Base-by-base conservation (phyloP, 1,140 invertebrate species). In the Contarinia nasturtii region DNA sequence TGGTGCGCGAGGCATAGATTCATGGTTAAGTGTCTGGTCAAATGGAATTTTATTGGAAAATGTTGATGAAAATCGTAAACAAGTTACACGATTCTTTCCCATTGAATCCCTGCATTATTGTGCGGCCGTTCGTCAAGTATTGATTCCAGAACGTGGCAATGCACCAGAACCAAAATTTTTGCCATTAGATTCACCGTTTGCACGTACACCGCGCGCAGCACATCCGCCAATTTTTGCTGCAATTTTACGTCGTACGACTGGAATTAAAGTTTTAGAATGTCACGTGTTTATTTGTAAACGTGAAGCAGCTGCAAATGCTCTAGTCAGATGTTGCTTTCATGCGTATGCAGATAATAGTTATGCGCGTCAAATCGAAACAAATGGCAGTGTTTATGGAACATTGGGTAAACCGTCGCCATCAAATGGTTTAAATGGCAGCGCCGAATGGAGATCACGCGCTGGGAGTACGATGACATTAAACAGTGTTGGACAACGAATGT, bases 251-350 rank as follows among this genome's bases (percentile, higher is more conserved):
- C 74, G 94, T 37, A 96, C 92, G 2, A 87, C 86, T 8, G 94
- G 95, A n/a, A 94, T 97, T 52, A 98, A 97, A 69, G 91, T 98
- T 14, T 72, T 98, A 11, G 95, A 99, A 69, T 99, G 95, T 72
- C 94, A 98, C 68, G 91, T 91, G 21, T 99, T 98, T 65, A 91
- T 99, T 55, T 97, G 93, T 67, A 93, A 92, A 57, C 76, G 88
- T 41, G 90, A 93, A 66, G 86, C 89, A 62, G 89, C 90, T 7
- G 89, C 89, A 33, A 94, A 94, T 60, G 90, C 90, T 48, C 71
- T 93, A 55, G 89, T 94, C 34, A 70, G 87, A 51, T 93, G 89
- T 65, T 93, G 89, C 67, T 94, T 94, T 63, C 89, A 93, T 66
- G 86, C 90, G 18, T 93, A 93, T 63, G 89, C 89, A 0, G 89